Evolutionary conservation across 2,797 vertebrate species (phyloP).

Genomic region (Pyrocephalus nanus): DNA sequence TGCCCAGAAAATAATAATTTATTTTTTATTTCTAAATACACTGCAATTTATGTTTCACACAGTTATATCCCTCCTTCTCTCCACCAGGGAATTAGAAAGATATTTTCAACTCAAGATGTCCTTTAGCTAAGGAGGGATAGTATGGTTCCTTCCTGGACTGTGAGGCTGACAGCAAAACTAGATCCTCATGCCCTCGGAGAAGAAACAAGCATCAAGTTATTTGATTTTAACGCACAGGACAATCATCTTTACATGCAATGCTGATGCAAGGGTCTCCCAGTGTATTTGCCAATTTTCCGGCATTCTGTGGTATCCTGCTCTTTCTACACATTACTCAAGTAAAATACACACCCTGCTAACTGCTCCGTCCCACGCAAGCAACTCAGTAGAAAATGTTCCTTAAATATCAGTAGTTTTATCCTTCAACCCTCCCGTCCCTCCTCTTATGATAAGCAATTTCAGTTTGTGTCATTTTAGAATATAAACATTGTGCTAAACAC

Average conservation of each 20-base stretch:
- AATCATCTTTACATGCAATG: not conserved
- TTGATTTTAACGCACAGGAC: not conserved
- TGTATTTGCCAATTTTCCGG: not conserved
- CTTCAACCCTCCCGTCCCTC: not conserved
- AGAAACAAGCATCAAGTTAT: fast-evolving
- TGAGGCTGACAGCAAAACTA: not conserved
- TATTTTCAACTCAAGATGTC: not conserved
- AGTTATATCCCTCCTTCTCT: not conserved
- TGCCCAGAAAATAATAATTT: not conserved
- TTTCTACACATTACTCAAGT: not conserved
- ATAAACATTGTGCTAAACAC: not conserved
- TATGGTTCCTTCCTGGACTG: not conserved
- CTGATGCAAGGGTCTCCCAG: not conserved
- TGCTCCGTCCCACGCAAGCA: not conserved
- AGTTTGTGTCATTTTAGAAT: not conserved
- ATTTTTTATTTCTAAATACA: not conserved
- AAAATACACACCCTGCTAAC: not conserved
- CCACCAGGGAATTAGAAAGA: not conserved
- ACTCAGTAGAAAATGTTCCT: not conserved
- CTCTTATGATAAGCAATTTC: not conserved
- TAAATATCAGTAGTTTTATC: not conserved
- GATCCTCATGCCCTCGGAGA: not conserved
- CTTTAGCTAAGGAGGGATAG: not conserved
- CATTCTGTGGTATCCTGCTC: not conserved
- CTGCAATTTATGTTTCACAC: not conserved